These are phyloP conservation scores for Sander vitreus DNA, from an alignment of 2,113 vertebrate species.

Conservation along the genomic window DNA sequence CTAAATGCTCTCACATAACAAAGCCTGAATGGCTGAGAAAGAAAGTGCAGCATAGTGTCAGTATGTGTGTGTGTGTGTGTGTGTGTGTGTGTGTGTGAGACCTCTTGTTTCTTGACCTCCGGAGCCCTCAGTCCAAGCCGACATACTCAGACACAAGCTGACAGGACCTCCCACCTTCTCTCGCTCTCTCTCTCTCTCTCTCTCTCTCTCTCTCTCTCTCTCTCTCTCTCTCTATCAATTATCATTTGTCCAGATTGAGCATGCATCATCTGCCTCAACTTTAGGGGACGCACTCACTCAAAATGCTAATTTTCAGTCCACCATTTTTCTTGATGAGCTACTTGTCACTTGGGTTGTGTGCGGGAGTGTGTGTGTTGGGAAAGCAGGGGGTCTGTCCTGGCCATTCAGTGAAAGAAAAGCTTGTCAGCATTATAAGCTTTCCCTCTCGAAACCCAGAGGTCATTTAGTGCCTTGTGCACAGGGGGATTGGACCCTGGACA, in stretches of 20 bases:
- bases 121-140: conserved; percentile 67
- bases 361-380: conserved; percentile 33
- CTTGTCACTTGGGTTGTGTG: conserved; percentile 49
- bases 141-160: conserved; percentile 73
- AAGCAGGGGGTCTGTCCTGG: conserved; percentile 39
- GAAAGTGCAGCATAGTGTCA: conserved; percentile 50
- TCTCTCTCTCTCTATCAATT: conserved; percentile 60
- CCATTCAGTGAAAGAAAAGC: conserved; percentile 53
- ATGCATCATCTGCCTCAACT: conserved; percentile 67
- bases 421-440: conserved; percentile 65
- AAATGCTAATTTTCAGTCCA: conserved; percentile 62
- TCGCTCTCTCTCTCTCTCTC: conserved; percentile 14
- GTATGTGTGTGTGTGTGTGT: conserved; percentile 46
- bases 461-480: conserved; percentile 12
- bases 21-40: conserved; percentile 80
- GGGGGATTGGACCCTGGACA: conserved; percentile 26
- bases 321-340: conserved; percentile 59
- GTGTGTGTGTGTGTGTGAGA: conserved; percentile 34
- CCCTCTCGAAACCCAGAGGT: conserved; percentile 31
- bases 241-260: conserved; percentile 69
- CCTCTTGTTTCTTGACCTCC: conserved; percentile 82
- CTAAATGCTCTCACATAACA: conserved; percentile 83
- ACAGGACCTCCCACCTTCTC: conserved; percentile 80
- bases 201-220: conserved; percentile 14
- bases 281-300: conserved; percentile 66